Conservation (phyloP, 1,140 invertebrate species). For the Ceratosolen solmsi region DNA sequence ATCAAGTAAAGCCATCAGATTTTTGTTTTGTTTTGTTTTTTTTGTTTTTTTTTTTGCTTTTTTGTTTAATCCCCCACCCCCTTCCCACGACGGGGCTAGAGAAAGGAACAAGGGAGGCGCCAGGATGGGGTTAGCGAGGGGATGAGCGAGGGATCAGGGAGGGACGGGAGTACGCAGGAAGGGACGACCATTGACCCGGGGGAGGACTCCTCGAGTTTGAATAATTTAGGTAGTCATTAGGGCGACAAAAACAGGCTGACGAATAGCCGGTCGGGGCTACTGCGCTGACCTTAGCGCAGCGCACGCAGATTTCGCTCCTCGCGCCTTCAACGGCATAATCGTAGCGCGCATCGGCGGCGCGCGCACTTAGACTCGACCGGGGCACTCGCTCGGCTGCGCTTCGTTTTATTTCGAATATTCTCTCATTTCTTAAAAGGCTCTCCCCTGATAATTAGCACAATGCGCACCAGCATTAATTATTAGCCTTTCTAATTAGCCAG, state of each 20-base stretch:
- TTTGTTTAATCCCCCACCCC: no score
- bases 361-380: no score
- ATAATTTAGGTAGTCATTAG: slow-evolving; percentile 76
- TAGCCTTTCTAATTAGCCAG: slow-evolving; percentile 72
- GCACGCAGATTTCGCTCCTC: slow-evolving; percentile 13
- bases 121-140: neutral
- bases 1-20: no score
- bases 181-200: slow-evolving; percentile 57
- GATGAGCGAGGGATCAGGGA: neutral
- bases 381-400: slow-evolving; percentile 47
- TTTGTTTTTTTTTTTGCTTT: no score
- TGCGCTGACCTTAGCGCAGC: slow-evolving; percentile 48
- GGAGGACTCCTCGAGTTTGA: slow-evolving; percentile 66
- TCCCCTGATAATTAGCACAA: slow-evolving; percentile 74
- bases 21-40: no score
- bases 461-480: slow-evolving; percentile 75
- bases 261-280: slow-evolving; percentile 69
- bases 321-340: neutral
- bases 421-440: slow-evolving; percentile 78
- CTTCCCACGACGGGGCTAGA: neutral
- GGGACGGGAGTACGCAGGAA: slow-evolving; percentile 42
- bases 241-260: slow-evolving; percentile 75
- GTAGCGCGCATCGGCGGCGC: neutral
- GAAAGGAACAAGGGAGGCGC: slow-evolving; percentile 8
- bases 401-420: slow-evolving; percentile 74